Conservation (phyloP, 2,888 invertebrate genomes). For the Dyspetes luteomarginatus region DNA sequence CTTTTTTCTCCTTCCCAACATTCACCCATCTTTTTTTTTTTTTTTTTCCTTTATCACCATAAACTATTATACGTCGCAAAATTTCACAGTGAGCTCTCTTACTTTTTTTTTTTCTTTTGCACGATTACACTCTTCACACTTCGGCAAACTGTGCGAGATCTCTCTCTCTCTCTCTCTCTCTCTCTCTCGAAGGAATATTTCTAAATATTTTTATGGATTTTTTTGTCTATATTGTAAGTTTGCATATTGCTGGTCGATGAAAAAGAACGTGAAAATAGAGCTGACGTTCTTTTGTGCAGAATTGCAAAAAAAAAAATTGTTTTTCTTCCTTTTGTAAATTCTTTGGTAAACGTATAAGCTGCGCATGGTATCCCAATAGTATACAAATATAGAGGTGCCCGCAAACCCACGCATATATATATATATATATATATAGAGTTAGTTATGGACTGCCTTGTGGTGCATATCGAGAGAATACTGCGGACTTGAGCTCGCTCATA, state of each 20-base stretch:
- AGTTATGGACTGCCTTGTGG: background rate
- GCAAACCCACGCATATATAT: background rate
- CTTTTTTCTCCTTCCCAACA: background rate
- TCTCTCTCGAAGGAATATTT: background rate
- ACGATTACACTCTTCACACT: too few species aligned
- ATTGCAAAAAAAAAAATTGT: background rate
- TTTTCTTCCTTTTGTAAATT: background rate
- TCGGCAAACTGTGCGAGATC: too few species aligned
- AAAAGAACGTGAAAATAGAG: background rate
- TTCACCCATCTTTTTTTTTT: background rate
- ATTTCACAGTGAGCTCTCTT: too few species aligned
- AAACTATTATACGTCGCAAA: background rate
- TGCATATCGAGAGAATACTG: background rate
- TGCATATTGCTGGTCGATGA: background rate
- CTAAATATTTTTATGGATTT: background rate
- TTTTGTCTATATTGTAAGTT: background rate
- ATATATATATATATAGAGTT: background rate
- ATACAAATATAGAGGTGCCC: background rate
- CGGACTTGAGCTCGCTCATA: slow-evolving; percentile 13
- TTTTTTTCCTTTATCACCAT: too few species aligned
- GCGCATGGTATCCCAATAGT: background rate
- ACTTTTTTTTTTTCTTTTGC: too few species aligned
- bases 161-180: too few species aligned
- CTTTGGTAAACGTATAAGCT: background rate
- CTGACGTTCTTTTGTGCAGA: background rate